These are phyloP conservation scores for Incurvaria masculella DNA, from an alignment of 2,888 invertebrate species.

Conservation along the genomic window DNA sequence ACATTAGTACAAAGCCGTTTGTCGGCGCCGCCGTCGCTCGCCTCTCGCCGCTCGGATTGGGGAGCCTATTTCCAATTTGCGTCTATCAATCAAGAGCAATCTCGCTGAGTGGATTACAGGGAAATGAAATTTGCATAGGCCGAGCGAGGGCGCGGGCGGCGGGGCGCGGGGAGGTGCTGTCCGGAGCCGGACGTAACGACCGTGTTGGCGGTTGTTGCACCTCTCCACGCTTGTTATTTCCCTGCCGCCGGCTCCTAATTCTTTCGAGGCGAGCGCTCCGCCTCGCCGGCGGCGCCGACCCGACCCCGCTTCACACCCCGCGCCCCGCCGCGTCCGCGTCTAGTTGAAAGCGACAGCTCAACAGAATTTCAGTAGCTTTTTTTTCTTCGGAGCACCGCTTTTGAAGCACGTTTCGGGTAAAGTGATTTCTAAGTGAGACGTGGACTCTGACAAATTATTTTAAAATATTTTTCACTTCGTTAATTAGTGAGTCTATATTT, in stretches of 20 bases:
- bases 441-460: too few relatives aligned
- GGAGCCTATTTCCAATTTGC: conserved; percentile 63
- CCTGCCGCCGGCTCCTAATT: background rate
- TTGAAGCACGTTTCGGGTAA: too few relatives aligned
- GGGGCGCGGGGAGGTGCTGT: conserved; percentile 13
- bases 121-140: conserved; percentile 69
- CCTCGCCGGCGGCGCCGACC: background rate
- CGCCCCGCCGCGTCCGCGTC: too few relatives aligned
- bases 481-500: too few relatives aligned
- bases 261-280: background rate
- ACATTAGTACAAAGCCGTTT: conserved; percentile 15
- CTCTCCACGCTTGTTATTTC: conserved; percentile 1
- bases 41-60: conserved; percentile 19
- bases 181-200: conserved; percentile 25
- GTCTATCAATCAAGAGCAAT: conserved; percentile 69
- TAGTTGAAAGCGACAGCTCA: background rate
- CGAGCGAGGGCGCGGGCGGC: conserved; percentile 24
- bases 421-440: too few relatives aligned
- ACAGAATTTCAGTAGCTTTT: too few relatives aligned
- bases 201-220: conserved; percentile 21
- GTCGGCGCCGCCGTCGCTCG: conserved; percentile 19
- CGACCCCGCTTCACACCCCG: too few relatives aligned
- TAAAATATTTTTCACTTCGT: too few relatives aligned
- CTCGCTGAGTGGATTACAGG: conserved; percentile 67
- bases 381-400: too few relatives aligned